A percentile compares a stretch with the other conserved stretches of the same genome.
phyloP scores from a whole-genome alignment of 2,888 invertebrate genomes.

The Drosophila colorata region DNA sequence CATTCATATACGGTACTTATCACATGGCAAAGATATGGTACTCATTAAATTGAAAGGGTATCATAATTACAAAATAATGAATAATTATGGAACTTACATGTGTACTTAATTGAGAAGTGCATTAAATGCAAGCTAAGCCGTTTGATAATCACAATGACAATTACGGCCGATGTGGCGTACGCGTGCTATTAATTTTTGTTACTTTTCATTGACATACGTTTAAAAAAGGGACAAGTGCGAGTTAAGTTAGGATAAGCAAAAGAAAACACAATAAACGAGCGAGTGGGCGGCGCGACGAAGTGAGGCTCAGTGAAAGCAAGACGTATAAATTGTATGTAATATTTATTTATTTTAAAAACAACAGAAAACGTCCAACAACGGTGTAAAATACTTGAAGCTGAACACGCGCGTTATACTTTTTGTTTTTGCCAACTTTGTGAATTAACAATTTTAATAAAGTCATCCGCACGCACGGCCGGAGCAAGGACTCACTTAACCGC shows the following conservation, averaged over 20 bases:
- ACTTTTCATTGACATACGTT: conserved; percentile 9
- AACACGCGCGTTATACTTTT: conserved; percentile 64
- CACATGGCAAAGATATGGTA: background rate
- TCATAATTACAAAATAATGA: conserved; percentile 27
- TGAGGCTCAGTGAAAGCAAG: background rate
- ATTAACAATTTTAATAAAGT: conserved; percentile 77
- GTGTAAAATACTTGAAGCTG: conserved; percentile 53
- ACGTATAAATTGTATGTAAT: conserved; percentile 4
- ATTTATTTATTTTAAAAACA: conserved; percentile 11
- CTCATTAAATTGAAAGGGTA: background rate
- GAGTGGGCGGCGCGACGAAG: background rate
- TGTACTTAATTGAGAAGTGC: conserved; percentile 70
- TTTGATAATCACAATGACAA: conserved; percentile 62
- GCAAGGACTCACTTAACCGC: conserved; percentile 45
- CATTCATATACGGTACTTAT: background rate
- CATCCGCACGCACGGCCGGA: conserved; percentile 71
- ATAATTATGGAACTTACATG: conserved; percentile 69
- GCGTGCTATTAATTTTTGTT: conserved; percentile 35
- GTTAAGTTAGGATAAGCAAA: conserved; percentile 60
- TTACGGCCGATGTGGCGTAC: conserved; percentile 49
- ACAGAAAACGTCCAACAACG: conserved; percentile 59
- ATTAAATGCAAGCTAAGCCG: conserved; percentile 61
- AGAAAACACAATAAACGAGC: conserved; percentile 45
- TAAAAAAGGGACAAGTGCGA: conserved; percentile 17
- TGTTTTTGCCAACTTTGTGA: conserved; percentile 41